Conservation (phyloP, 2,888 invertebrate genomes). For the Cotesia congregata region DNA sequence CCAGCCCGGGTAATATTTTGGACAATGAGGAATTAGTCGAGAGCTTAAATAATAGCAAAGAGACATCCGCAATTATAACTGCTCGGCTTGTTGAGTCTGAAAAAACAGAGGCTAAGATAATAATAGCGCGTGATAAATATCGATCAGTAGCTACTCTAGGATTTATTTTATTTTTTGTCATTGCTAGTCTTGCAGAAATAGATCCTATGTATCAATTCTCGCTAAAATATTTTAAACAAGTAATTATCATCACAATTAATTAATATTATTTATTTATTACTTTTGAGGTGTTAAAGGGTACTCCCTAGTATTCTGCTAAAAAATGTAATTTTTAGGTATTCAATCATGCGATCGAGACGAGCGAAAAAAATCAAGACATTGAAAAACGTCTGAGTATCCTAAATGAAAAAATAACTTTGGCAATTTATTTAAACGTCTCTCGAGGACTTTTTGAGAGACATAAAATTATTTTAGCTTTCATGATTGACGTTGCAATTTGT, state of each 20-base stretch:
- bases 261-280: neutral
- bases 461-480: slow-evolving; percentile 89
- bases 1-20: slow-evolving; percentile 89
- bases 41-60: slow-evolving; percentile 90
- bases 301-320: too few species aligned
- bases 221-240: slow-evolving; percentile 87
- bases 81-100: slow-evolving; percentile 89
- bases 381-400: slow-evolving; percentile 79
- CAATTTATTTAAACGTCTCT: slow-evolving; percentile 89
- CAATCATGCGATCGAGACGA: slow-evolving; percentile 83
- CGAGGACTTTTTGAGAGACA: slow-evolving; percentile 92
- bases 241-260: slow-evolving; percentile 50
- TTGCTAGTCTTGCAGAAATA: slow-evolving; percentile 88
- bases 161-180: slow-evolving; percentile 91
- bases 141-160: slow-evolving; percentile 88
- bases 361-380: slow-evolving; percentile 78
- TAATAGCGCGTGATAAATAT: slow-evolving; percentile 88
- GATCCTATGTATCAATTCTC: slow-evolving; percentile 98
- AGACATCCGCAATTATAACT: slow-evolving; percentile 91
- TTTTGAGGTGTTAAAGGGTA: too few species aligned
- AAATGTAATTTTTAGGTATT: slow-evolving; percentile 68
- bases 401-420: slow-evolving; percentile 82
- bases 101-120: slow-evolving; percentile 88
- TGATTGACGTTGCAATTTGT: slow-evolving; percentile 84
- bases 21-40: slow-evolving; percentile 95